A percentile compares a stretch with the other conserved stretches of the same genome.
These are phyloP conservation scores for Drosophila pegasa DNA, from an alignment of 2,888 invertebrate species.

Conservation along the genomic window DNA sequence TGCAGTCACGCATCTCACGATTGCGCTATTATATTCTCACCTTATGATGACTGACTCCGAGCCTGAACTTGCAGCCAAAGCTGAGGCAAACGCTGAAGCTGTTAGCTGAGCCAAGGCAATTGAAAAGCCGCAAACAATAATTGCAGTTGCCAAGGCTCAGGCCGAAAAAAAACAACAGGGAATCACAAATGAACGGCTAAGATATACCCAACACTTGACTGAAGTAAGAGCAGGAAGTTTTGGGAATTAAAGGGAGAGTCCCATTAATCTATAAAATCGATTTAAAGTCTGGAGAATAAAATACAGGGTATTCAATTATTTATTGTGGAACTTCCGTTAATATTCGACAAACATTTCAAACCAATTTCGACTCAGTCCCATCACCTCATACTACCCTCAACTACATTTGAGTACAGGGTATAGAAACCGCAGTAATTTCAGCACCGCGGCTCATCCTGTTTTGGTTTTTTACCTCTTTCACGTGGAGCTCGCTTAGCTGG, in stretches of 20 bases:
- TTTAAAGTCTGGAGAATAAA: too few species aligned
- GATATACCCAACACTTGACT: conserved; percentile 14
- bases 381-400: rapidly evolving
- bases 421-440: conserved; percentile 66
- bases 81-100: conserved; percentile 20
- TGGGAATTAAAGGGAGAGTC: too few species aligned
- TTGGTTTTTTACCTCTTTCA: conserved; percentile 11
- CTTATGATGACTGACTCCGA: conserved; percentile 76
- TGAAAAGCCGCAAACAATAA: conserved; percentile 80
- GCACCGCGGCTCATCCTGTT: conserved; percentile 70
- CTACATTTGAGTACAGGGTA: conserved; percentile 24
- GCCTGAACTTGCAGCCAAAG: conserved; percentile 24
- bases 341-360: neutral
- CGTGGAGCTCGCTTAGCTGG: neutral
- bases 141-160: conserved; percentile 65
- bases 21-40: conserved; percentile 84
- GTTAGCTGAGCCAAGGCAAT: conserved; percentile 57
- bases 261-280: too few species aligned
- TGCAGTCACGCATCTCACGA: conserved; percentile 85
- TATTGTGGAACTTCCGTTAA: too few species aligned
- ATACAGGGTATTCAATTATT: neutral
- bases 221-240: too few species aligned
- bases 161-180: conserved; percentile 26
- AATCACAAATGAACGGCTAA: neutral
- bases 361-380: too few species aligned